phyloP scores from a whole-genome alignment of 1,140 invertebrate genomes.

The Monochamus saltuarius region DNA sequence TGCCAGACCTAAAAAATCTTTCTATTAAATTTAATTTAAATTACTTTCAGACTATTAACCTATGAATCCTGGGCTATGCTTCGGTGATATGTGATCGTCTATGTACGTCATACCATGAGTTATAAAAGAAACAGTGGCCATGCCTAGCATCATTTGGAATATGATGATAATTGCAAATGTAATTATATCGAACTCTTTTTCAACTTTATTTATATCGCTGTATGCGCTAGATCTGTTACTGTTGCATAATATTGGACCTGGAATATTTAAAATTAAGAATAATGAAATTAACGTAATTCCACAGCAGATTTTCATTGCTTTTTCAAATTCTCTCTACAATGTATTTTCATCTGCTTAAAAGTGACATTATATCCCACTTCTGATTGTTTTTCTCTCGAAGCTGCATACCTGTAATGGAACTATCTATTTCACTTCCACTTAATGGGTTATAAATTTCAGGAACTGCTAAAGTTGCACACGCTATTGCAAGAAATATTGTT shows the following conservation, averaged over 20 bases:
- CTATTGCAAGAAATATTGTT: conserved; percentile 58
- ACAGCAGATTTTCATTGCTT: background rate
- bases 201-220: background rate
- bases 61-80: conserved; percentile 22
- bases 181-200: conserved; percentile 34
- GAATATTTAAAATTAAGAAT: conserved; percentile 15
- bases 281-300: too few species aligned
- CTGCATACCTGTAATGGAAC: conserved; percentile 12
- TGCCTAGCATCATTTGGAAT: conserved; percentile 61
- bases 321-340: too few species aligned
- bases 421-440: conserved; percentile 23
- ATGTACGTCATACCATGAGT: conserved; percentile 67
- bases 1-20: conserved; percentile 41
- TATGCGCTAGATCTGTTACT: background rate
- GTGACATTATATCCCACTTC: too few species aligned
- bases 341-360: too few species aligned
- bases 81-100: conserved; percentile 56
- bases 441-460: conserved; percentile 51
- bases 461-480: conserved; percentile 58
- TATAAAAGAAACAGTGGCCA: conserved; percentile 63
- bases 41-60: conserved; percentile 12
- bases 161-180: conserved; percentile 58
- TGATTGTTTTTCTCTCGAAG: background rate
- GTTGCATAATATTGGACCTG: conserved; percentile 19
- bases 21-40: background rate